phyloP scores from a whole-genome alignment of 2,113 vertebrate species.

The Tilapia sparmanii region DNA sequence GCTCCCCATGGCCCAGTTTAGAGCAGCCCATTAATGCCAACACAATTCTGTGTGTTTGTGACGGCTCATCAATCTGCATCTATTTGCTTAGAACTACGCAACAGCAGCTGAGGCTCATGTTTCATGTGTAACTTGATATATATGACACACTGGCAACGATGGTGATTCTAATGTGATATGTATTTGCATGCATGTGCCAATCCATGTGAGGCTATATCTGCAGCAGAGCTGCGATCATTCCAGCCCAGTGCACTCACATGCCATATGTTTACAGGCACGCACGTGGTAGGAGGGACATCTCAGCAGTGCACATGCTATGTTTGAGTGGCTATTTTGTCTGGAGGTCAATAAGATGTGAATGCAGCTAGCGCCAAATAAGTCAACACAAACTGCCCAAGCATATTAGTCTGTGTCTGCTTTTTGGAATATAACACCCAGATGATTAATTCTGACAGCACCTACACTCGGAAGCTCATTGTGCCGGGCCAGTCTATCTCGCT shows the following conservation, averaged over 20 bases:
- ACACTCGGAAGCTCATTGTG: neutral
- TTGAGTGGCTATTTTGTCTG: neutral
- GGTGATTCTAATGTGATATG: neutral
- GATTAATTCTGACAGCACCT: neutral
- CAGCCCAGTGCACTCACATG: conserved; percentile 19
- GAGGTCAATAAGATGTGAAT: neutral
- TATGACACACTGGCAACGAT: neutral
- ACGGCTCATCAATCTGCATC: neutral
- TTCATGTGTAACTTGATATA: neutral
- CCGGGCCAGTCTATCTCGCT: neutral
- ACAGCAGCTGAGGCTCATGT: neutral
- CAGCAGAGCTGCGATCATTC: neutral
- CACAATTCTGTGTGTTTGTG: neutral
- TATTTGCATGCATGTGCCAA: neutral
- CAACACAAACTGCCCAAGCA: neutral
- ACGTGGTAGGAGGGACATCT: neutral
- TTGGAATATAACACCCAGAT: neutral
- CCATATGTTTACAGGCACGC: conserved; percentile 18
- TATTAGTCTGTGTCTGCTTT: neutral
- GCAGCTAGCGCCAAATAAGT: neutral
- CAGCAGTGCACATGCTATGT: neutral
- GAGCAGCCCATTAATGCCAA: neutral
- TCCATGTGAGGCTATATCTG: neutral
- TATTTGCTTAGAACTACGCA: neutral
- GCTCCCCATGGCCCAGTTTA: neutral